Base-by-base conservation (phyloP, 2,113 vertebrate species). In the Nycticorax nycticorax region DNA sequence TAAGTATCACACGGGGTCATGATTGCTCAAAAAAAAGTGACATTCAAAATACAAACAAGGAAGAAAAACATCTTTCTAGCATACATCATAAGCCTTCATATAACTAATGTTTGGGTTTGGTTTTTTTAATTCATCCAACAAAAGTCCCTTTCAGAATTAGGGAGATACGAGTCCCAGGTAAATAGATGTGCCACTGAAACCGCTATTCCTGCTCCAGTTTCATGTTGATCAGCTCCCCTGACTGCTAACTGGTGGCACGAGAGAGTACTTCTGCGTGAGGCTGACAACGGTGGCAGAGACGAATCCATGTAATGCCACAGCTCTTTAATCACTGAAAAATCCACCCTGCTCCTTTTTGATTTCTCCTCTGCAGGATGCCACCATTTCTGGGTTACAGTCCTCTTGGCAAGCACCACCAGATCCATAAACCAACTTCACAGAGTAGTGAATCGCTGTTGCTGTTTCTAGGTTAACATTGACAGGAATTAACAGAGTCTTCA, bases 401-500 rank as follows among this genome's bases (percentile, higher is more conserved):
- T 75, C 69, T 27, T 83, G 77, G 90, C 81, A 76, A 92, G 77
- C 59, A 55, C 53, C 67, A 75, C 33, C 68, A 93, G 55, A 76
- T 64, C 81, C 67, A 93, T 92, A 95, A 95, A 97, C 60, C 78
- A 83, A 89, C 86, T 94, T 69, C 9, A 1, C 20, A 62, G 85
- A 83, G 57, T 14, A 79, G 73, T 33, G 90, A 89, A 85, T 77
- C 89, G 85, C 66, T 81, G 63, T 52, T 80, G 77, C 84, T 88
- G 84, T 90, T 97, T 93, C 93, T 74, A 93, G 79, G 91, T 90
- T 92, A 95, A 88, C 76, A 60, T 35, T 62, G 95, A 88, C 95
- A 96, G 75, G 72, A 96, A 88, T 92, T 86, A 95, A 96, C 22
- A 94, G 82, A 95, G 93, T 93, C 91, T 95, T 97, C 91, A 89